Conservation (phyloP, 2,888 invertebrate genomes). For the Nomada ruficornis region DNA sequence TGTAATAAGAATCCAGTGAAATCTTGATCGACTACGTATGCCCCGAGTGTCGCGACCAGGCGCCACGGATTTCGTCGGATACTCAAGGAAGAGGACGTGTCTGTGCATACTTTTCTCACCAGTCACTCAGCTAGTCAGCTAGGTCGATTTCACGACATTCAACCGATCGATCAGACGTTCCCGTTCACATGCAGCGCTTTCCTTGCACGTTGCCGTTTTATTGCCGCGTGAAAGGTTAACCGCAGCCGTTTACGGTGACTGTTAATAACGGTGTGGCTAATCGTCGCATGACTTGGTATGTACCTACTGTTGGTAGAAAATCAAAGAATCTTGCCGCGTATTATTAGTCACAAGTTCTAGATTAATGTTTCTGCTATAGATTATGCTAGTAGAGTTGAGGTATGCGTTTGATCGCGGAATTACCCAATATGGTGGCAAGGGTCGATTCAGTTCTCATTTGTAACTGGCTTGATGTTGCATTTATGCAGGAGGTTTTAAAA, state of each 20-base stretch:
- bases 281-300: conserved; percentile 24
- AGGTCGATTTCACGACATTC: conserved; percentile 37
- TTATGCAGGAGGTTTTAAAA: no score
- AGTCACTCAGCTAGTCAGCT: background rate
- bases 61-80: conserved; percentile 19
- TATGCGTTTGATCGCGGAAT: no score
- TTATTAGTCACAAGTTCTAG: no score
- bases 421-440: no score
- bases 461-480: no score
- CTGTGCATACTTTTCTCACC: conserved; percentile 38
- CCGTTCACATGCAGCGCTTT: conserved; percentile 40
- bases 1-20: conserved; percentile 31
- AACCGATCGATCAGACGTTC: conserved; percentile 47
- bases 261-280: conserved; percentile 36
- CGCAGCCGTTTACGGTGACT: conserved; percentile 39
- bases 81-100: conserved; percentile 27
- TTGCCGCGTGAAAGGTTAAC: conserved; percentile 53
- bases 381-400: background rate
- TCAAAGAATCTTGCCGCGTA: background rate
- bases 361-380: background rate
- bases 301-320: background rate
- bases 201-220: conserved; percentile 24
- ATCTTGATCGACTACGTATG: conserved; percentile 15
- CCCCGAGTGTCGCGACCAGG: conserved; percentile 5
- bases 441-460: no score